Conservation (phyloP, 2,797 vertebrate species). For the Sparidentex hasta region DNA sequence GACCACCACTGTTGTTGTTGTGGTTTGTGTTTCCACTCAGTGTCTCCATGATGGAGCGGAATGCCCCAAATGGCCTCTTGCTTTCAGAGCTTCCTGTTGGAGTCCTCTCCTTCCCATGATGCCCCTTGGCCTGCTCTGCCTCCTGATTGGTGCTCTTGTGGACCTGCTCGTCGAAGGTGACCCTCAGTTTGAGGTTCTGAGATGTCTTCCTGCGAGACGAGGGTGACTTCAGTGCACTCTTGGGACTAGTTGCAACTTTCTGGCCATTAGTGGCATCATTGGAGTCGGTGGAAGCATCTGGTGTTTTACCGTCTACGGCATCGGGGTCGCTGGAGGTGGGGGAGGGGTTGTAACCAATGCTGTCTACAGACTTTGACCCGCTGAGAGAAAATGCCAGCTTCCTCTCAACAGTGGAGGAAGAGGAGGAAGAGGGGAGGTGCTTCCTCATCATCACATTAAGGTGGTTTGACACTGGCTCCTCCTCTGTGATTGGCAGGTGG, state of each 20-base stretch:
- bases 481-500: conserved; percentile 91
- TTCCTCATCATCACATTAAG: conserved; percentile 90
- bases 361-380: conserved; percentile 89
- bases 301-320: conserved; percentile 79
- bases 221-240: conserved; percentile 98
- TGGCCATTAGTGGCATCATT: conserved; percentile 81
- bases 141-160: conserved; percentile 86
- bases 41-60: conserved; percentile 96
- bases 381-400: conserved; percentile 90
- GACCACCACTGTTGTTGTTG: conserved; percentile 75
- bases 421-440: conserved; percentile 82
- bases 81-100: conserved; percentile 77
- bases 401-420: conserved; percentile 77
- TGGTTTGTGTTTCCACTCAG: conserved; percentile 96
- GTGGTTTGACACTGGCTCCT: conserved; percentile 84
- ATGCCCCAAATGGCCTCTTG: conserved; percentile 93
- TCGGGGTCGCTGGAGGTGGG: conserved; percentile 92
- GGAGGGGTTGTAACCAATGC: conserved; percentile 87
- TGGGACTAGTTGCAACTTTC: conserved; percentile 93
- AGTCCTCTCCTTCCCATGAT: conserved; percentile 85
- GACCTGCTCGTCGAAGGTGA: conserved; percentile 97
- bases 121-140: conserved; percentile 82
- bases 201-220: conserved; percentile 95
- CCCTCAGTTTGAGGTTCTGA: conserved; percentile 95
- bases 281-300: conserved; percentile 72